Evolutionary conservation across 1,140 invertebrate genomes (phyloP).

Genomic region (Hylaeus volcanicus): DNA sequence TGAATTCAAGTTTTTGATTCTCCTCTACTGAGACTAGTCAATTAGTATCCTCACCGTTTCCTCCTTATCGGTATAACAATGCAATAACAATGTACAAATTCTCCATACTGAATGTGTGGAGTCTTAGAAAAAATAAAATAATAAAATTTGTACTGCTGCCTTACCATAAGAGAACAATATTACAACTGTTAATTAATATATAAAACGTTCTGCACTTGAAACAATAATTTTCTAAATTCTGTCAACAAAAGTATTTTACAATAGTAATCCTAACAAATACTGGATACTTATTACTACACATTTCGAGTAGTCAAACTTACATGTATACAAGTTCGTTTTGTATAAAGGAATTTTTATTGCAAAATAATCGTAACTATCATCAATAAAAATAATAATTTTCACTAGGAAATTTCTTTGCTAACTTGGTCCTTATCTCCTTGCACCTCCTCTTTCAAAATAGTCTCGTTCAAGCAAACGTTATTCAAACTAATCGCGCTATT

Average conservation of each 20-base stretch:
- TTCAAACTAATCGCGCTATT: constrained; percentile 94
- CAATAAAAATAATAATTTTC: background rate
- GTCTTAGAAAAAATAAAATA: background rate
- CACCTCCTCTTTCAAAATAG: constrained; percentile 75
- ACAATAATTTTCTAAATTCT: too few species aligned
- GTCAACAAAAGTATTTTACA: background rate
- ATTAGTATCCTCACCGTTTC: background rate
- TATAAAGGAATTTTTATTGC: background rate
- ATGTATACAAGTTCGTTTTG: background rate
- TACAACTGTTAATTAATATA: too few species aligned
- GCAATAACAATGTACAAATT: background rate
- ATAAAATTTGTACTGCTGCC: background rate
- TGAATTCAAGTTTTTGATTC: background rate
- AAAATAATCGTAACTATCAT: background rate
- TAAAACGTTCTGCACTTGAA: too few species aligned
- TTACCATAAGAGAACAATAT: too few species aligned
- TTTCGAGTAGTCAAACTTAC: background rate
- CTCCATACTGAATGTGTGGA: background rate
- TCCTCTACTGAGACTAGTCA: background rate
- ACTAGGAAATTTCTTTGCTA: background rate
- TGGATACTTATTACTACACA: background rate
- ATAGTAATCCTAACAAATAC: background rate
- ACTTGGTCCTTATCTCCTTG: background rate
- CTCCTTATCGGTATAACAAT: background rate
- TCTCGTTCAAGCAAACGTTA: constrained; percentile 88